Evolutionary conservation across 2,797 vertebrate species (phyloP).

Genomic region (Phoxinus dragarum): DNA sequence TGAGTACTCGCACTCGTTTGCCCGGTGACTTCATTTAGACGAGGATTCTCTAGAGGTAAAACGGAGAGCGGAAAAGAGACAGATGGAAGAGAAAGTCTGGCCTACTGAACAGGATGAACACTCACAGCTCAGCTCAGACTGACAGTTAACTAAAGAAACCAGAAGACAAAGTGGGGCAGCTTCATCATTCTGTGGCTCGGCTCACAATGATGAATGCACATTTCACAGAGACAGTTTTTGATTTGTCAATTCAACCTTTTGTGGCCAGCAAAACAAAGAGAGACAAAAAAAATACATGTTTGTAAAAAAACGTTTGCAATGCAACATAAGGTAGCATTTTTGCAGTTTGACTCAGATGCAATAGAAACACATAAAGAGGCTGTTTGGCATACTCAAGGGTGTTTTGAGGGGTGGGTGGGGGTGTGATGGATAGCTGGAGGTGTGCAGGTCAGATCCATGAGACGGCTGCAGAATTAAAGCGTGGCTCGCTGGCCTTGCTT

Average conservation of each 20-base stretch:
- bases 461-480: conserved; percentile 72
- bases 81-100: conserved; percentile 35
- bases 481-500: conserved; percentile 64
- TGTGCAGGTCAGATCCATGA: conserved; percentile 77
- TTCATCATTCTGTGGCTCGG: conserved; percentile 52
- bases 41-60: conserved; percentile 39
- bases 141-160: conserved; percentile 44
- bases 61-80: conserved; percentile 31
- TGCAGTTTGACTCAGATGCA: neutral
- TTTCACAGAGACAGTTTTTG: conserved; percentile 70
- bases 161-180: conserved; percentile 28
- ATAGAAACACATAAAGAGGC: neutral
- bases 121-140: conserved; percentile 19
- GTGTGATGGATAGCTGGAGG: conserved; percentile 75
- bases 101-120: conserved; percentile 24
- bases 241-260: conserved; percentile 61
- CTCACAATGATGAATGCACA: conserved; percentile 74
- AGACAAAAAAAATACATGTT: conserved; percentile 69
- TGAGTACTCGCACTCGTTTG: conserved; percentile 25
- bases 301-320: conserved; percentile 66
- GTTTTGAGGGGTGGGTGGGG: conserved; percentile 63
- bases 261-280: conserved; percentile 61
- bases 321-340: neutral
- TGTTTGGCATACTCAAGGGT: conserved; percentile 21
- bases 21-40: conserved; percentile 46